Conservation (phyloP, 2,888 invertebrate species). For the Octodonta nipae region DNA sequence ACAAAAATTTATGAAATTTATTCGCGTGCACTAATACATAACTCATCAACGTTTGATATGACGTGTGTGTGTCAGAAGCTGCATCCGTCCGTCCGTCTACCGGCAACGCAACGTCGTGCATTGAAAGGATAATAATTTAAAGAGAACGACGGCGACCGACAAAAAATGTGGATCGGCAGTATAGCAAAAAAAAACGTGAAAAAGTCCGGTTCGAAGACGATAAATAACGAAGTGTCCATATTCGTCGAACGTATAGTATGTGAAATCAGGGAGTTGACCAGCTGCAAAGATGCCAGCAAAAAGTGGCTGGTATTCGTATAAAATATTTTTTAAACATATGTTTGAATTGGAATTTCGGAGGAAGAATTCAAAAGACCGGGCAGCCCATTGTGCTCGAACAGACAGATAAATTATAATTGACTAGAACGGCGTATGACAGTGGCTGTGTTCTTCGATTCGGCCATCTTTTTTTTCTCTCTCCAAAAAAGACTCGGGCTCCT, state of each 20-base stretch:
- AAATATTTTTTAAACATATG: constrained; percentile 38
- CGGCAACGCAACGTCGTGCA: background rate
- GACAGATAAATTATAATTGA: constrained; percentile 38
- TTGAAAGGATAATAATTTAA: constrained; percentile 7
- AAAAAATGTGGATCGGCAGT: constrained; percentile 10
- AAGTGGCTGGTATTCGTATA: constrained; percentile 33
- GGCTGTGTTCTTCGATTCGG: constrained; percentile 21
- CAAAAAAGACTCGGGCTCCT: constrained; percentile 15
- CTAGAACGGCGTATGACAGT: constrained; percentile 35
- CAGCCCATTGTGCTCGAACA: constrained; percentile 36
- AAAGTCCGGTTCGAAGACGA: constrained; percentile 16
- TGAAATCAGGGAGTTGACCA: constrained; percentile 25
- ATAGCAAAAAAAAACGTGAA: constrained; percentile 12
- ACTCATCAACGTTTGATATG: too few species aligned
- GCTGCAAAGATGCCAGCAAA: constrained; percentile 25
- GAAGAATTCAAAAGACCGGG: constrained; percentile 31
- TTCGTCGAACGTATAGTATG: constrained; percentile 21
- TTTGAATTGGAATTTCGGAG: constrained; percentile 35
- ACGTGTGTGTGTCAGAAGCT: too few species aligned
- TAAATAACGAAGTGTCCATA: constrained; percentile 23
- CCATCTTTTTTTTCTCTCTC: constrained; percentile 5
- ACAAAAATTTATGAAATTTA: too few species aligned
- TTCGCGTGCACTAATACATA: too few species aligned
- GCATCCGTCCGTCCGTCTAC: background rate
- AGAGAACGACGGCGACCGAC: constrained; percentile 3